phyloP scores from a whole-genome alignment of 2,888 invertebrate species.

The Drosophila seclusa region DNA sequence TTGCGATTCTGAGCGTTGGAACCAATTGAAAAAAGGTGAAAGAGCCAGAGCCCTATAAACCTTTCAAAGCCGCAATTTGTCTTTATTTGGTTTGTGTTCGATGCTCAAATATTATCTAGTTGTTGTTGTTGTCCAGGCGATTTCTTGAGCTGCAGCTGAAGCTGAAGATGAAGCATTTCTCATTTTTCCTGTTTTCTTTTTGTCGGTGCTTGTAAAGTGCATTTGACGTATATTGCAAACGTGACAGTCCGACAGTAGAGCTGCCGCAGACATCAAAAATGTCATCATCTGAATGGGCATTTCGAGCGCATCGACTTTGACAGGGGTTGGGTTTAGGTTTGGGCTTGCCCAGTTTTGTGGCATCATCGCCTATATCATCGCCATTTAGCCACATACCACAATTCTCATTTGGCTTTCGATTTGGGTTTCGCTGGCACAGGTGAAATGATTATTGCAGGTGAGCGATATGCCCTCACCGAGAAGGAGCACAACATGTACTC shows the following conservation, averaged over 20 bases:
- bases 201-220: slow-evolving; percentile 61
- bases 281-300: slow-evolving; percentile 37
- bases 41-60: slow-evolving; percentile 60
- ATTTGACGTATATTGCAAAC: slow-evolving; percentile 82
- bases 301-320: not conserved
- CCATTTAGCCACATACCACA: slow-evolving; percentile 6
- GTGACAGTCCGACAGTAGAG: slow-evolving; percentile 56
- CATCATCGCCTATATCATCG: slow-evolving; percentile 4
- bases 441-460: slow-evolving; percentile 95
- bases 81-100: slow-evolving; percentile 83
- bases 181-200: not conserved
- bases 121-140: slow-evolving; percentile 12
- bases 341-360: not conserved
- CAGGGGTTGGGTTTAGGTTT: not conserved
- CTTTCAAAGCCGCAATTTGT: slow-evolving; percentile 81
- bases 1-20: slow-evolving; percentile 47
- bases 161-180: not conserved
- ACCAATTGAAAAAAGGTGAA: not conserved
- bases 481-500: slow-evolving; percentile 92
- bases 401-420: slow-evolving; percentile 27
- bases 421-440: slow-evolving; percentile 86
- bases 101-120: slow-evolving; percentile 70
- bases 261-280: slow-evolving; percentile 40
- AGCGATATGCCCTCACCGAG: slow-evolving; percentile 93
- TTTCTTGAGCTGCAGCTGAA: slow-evolving; percentile 3